These are phyloP conservation scores for Pitta sordida DNA, from an alignment of 2,113 vertebrate genomes.

Conservation along the genomic window DNA sequence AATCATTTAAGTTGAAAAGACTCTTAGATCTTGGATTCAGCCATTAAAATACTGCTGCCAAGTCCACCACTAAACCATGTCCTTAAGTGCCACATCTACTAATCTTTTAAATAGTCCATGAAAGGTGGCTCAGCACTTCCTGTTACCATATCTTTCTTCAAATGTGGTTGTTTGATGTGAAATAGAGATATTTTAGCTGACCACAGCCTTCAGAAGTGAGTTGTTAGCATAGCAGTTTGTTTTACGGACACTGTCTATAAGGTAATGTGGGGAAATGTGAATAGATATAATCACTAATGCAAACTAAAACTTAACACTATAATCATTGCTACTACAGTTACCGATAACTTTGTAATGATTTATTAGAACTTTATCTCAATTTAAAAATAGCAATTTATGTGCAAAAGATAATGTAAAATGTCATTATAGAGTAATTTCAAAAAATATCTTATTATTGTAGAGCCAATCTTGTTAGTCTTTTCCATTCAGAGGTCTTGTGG, in stretches of 20 bases:
- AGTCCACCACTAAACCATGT: not conserved
- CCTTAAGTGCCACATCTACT: not conserved
- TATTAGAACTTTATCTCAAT: not conserved
- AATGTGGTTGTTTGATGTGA: not conserved
- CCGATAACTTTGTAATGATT: not conserved
- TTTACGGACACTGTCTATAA: not conserved
- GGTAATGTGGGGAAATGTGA: not conserved
- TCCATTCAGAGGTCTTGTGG: not conserved
- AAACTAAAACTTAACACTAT: not conserved
- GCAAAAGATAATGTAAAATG: conserved; percentile 15
- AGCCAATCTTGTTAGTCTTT: not conserved
- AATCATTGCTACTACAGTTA: not conserved
- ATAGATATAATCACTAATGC: not conserved
- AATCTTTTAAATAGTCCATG: not conserved
- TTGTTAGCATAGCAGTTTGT: not conserved
- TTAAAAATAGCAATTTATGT: conserved; percentile 16
- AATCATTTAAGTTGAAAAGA: not conserved
- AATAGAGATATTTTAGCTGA: not conserved
- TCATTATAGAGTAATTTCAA: not conserved
- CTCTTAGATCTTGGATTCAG: not conserved
- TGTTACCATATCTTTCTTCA: not conserved
- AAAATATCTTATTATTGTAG: not conserved
- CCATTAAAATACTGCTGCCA: not conserved
- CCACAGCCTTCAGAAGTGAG: not conserved
- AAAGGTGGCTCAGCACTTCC: not conserved